A percentile compares a stretch with the other conserved stretches of the same genome.
phyloP scores from a whole-genome alignment of 1,140 invertebrate genomes.

The Drosophila funebris region DNA sequence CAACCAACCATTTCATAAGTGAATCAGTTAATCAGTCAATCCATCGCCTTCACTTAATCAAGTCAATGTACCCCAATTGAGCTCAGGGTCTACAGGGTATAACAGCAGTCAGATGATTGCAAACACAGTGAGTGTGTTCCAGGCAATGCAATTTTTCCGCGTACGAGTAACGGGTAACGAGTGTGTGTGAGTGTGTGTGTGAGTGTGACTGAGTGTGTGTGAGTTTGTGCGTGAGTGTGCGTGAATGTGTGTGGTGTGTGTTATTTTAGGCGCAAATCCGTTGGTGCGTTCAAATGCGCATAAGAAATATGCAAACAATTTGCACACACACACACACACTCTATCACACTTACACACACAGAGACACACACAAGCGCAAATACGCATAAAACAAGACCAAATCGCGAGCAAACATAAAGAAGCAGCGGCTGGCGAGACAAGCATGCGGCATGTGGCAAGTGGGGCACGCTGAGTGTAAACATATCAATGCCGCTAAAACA shows the following conservation, averaged over 20 bases:
- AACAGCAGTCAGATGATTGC: slow-evolving; percentile 29
- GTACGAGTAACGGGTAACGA: not conserved
- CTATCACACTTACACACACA: not conserved
- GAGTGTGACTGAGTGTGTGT: not conserved
- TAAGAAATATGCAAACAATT: slow-evolving; percentile 66
- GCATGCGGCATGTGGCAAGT: not conserved
- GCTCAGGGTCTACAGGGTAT: not conserved
- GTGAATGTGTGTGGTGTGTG: slow-evolving; percentile 22
- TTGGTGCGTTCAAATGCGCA: slow-evolving; percentile 52
- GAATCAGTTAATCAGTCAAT: no score
- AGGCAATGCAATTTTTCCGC: slow-evolving; percentile 16
- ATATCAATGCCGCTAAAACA: slow-evolving; percentile 57
- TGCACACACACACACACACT: slow-evolving; percentile 7
- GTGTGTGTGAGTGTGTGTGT: not conserved
- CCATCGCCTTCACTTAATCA: no score
- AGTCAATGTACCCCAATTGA: not conserved
- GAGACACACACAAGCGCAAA: not conserved
- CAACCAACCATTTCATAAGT: no score
- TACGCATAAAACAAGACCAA: slow-evolving; percentile 10
- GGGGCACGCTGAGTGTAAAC: slow-evolving; percentile 41
- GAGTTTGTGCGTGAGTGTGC: not conserved
- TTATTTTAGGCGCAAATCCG: slow-evolving; percentile 53
- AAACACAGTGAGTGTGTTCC: not conserved
- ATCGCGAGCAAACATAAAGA: slow-evolving; percentile 23
- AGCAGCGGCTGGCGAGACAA: not conserved